phyloP scores from a whole-genome alignment of 2,797 vertebrate species.

The Cirrhinus molitorella region DNA sequence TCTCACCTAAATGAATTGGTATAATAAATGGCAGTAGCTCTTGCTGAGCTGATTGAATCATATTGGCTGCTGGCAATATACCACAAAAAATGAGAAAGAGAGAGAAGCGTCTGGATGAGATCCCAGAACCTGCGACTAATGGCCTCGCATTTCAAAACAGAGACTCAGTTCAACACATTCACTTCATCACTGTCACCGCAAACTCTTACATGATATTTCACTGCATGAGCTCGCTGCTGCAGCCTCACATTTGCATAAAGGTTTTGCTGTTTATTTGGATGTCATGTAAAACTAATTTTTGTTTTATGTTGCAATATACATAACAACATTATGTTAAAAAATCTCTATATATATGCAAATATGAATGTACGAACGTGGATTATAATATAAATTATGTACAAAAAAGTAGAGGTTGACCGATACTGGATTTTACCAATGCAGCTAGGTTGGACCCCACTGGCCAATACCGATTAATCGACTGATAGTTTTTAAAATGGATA shows the following conservation, averaged over 20 bases:
- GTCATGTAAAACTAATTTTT: background rate
- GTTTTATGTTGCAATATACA: background rate
- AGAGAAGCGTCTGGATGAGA: slow-evolving; percentile 38
- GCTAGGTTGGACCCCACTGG: too few species aligned
- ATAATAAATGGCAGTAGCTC: slow-evolving; percentile 16
- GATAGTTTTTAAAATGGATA: too few species aligned
- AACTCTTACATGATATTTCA: background rate
- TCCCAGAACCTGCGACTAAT: slow-evolving; percentile 64
- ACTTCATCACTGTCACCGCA: slow-evolving; percentile 72
- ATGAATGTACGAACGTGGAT: too few species aligned
- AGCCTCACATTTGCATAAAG: background rate
- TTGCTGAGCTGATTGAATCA: slow-evolving; percentile 36
- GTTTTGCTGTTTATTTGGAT: too few species aligned
- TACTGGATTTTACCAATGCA: too few species aligned
- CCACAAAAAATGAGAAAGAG: background rate
- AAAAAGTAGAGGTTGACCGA: too few species aligned
- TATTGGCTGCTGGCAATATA: background rate
- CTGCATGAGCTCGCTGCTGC: background rate
- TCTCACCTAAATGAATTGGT: background rate
- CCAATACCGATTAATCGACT: too few species aligned
- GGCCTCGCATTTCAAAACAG: slow-evolving; percentile 76
- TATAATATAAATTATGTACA: too few species aligned
- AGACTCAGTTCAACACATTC: slow-evolving; percentile 59
- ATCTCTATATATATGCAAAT: too few species aligned
- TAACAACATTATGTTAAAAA: too few species aligned